These are phyloP conservation scores for Ectropis crepuscularia DNA, from an alignment of 2,888 invertebrate species.

Conservation along the genomic window DNA sequence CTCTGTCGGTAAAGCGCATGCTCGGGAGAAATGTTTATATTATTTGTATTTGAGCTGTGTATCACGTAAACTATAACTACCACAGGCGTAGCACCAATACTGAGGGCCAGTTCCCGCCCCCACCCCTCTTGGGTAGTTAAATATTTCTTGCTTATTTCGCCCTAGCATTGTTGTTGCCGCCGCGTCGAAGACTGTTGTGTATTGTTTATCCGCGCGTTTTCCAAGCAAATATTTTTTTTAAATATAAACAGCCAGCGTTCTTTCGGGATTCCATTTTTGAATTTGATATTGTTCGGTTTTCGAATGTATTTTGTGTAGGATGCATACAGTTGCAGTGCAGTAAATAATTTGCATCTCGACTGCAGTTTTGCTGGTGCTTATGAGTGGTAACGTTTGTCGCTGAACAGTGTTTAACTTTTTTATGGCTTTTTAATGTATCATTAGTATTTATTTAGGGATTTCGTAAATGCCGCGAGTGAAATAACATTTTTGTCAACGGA, in stretches of 20 bases:
- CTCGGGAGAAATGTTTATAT: constrained; percentile 84
- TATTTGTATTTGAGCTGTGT: constrained; percentile 86
- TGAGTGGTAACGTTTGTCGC: constrained; percentile 77
- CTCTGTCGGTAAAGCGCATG: constrained; percentile 77
- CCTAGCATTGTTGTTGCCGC: constrained; percentile 84
- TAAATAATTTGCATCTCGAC: constrained; percentile 81
- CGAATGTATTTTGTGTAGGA: constrained; percentile 49
- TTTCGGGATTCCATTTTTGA: constrained; percentile 30
- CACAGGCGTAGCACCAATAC: constrained; percentile 84
- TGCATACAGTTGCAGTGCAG: constrained; percentile 72
- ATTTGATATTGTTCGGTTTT: constrained; percentile 26
- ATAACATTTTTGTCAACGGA: constrained; percentile 50
- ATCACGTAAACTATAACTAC: constrained; percentile 86
- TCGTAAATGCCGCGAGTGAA: constrained; percentile 59
- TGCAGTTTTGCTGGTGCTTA: constrained; percentile 74
- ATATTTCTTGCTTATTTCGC: constrained; percentile 86
- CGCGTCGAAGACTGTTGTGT: constrained; percentile 81
- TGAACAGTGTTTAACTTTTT: constrained; percentile 71
- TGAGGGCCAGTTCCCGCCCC: constrained; percentile 81
- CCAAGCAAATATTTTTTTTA: constrained; percentile 69
- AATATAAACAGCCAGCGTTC: constrained; percentile 52
- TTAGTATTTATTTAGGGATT: constrained; percentile 55
- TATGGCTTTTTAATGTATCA: constrained; percentile 60
- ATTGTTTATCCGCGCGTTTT: constrained; percentile 77
- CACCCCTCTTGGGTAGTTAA: constrained; percentile 82